Evolutionary conservation across 2,797 vertebrate genomes (phyloP).

Genomic region (Eulemur coronatus): DNA sequence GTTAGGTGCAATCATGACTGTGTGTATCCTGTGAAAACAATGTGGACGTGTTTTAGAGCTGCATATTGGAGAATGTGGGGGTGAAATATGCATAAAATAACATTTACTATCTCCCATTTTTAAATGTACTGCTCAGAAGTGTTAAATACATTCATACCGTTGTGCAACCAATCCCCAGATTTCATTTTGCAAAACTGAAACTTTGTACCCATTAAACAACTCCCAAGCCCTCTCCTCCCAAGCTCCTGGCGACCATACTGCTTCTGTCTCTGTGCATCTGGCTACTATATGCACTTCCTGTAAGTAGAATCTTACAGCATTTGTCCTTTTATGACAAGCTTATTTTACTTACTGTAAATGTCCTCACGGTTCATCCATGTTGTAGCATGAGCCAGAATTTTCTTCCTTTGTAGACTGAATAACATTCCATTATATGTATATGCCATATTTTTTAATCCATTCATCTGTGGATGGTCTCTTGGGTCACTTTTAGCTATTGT

Average conservation of each 20-base stretch:
- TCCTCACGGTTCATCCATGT: background rate
- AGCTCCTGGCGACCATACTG: fast-evolving
- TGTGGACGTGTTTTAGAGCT: background rate
- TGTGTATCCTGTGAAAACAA: background rate
- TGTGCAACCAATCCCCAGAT: background rate
- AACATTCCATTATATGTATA: background rate
- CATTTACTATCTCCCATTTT: background rate
- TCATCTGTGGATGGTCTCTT: too few relatives aligned
- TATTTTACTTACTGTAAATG: background rate
- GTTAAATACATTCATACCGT: background rate
- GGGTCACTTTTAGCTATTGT: background rate
- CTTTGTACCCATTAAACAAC: too few relatives aligned
- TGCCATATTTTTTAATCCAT: background rate
- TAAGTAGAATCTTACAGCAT: background rate
- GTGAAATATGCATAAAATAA: background rate
- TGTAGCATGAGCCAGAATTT: background rate
- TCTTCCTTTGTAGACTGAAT: background rate
- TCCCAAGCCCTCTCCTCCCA: background rate
- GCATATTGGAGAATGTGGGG: background rate
- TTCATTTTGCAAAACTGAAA: background rate
- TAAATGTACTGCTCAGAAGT: background rate
- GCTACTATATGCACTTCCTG: background rate
- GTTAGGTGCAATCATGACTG: background rate
- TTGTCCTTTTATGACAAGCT: background rate
- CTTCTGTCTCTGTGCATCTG: background rate